Evolutionary conservation across 2,113 vertebrate species (phyloP), one percentile per base, ranked within the genome.

Genomic region (Marmota monax): DNA sequence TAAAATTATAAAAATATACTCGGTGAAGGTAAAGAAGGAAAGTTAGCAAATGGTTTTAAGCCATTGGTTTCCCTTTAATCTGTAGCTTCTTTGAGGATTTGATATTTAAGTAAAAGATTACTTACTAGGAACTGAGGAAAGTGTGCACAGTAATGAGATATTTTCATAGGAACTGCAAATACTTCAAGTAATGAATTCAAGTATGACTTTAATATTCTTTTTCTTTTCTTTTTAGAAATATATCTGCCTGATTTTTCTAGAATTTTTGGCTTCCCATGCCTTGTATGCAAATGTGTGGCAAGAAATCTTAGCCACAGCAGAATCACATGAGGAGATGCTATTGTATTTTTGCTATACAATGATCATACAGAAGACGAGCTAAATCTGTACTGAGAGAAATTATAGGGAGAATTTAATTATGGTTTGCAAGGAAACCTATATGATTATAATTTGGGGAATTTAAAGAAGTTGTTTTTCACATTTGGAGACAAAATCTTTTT

Each of bases 361-460:
- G 95, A 95, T 94, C 51, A 70, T 42, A 96, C 65, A 69, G 85
- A 92, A 95, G 25, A 88, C 25, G 18, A 95, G 37, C 34, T 96
- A 97, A 96, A 42, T 95, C 88, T 95, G 67, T 86, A 34, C 78
- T 73, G 39, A 61, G 42, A 86, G 4, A 97, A 98, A 97, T 97
- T 98, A 95, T 77, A 97, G 87, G 8, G 34, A 83, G 29, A 56
- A 1, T 84, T 2, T 97, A 98, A 98, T 98, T 96, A 97, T 7
- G 74, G 42, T 95, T 97, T 98, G 25, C 32, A 94, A 96, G 78
- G 58, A 96, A 88, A n/a, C 53, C 23, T 7, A 3, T 95, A 27
- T 29, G 77, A 87, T 97, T 97, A 85, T 69, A 97, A 96, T 92
- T 83, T 93, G n/a, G 97, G 37, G 69, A 91, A 51, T 34, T 88